These are phyloP conservation scores for Tympanoctomys barrerae DNA, from an alignment of 2,797 vertebrate genomes.

Conservation along the genomic window DNA sequence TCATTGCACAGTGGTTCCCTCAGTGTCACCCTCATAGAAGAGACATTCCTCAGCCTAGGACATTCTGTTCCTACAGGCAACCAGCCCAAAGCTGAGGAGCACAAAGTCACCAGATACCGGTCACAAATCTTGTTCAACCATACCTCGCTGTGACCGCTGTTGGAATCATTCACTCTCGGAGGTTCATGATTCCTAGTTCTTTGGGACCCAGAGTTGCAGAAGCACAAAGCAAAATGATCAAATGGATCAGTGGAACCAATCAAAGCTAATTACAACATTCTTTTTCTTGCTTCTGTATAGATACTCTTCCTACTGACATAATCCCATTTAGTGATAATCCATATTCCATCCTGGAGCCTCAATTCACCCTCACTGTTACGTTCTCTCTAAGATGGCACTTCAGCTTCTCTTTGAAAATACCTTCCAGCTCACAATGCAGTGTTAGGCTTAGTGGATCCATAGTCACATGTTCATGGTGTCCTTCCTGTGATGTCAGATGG, in stretches of 20 bases:
- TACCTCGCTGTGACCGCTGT: neutral
- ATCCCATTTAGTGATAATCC: too few relatives aligned
- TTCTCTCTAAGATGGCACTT: neutral
- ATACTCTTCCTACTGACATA: neutral
- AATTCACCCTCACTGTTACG: neutral
- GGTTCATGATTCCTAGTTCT: neutral
- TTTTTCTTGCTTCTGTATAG: neutral
- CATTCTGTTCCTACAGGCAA: neutral
- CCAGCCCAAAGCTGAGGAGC: neutral
- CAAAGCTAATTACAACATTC: neutral
- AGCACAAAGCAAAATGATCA: conserved; percentile 13
- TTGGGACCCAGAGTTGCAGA: neutral
- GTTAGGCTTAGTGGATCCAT: neutral
- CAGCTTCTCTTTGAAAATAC: neutral
- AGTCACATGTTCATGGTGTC: neutral
- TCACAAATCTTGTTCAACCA: neutral
- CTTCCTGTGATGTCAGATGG: neutral
- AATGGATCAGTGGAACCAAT: neutral
- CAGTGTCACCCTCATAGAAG: neutral
- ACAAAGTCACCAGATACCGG: neutral
- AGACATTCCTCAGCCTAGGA: neutral
- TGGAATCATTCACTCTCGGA: neutral
- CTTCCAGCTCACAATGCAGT: neutral
- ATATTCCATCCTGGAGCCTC: neutral
- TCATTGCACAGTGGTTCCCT: neutral